Evolutionary conservation across 2,888 invertebrate species (phyloP).

Genomic region (Neria commutata): DNA sequence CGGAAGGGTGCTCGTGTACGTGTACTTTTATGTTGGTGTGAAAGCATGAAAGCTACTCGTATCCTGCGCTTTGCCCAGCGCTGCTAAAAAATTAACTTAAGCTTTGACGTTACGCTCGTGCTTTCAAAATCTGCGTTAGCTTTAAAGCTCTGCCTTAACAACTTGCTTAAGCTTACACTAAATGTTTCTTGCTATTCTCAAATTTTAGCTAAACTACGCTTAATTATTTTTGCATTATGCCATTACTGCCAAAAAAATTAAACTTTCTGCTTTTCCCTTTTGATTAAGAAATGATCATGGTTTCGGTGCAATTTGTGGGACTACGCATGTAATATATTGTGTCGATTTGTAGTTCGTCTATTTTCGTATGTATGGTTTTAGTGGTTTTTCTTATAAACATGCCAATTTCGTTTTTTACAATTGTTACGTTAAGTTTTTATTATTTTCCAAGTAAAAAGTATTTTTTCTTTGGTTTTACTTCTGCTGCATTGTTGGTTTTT

Average conservation of each 20-base stretch:
- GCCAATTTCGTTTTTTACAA: neutral
- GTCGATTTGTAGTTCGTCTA: neutral
- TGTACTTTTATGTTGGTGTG: no score
- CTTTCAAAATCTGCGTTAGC: slow-evolving; percentile 2
- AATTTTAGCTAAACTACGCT: neutral
- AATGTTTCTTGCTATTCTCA: neutral
- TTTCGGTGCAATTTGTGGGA: no score
- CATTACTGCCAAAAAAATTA: slow-evolving; percentile 7
- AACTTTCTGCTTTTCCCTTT: neutral
- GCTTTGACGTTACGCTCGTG: no score
- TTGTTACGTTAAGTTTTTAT: slow-evolving; percentile 6
- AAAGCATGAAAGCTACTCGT: no score
- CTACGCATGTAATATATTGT: no score
- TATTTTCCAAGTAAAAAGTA: slow-evolving; percentile 12
- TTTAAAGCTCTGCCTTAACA: neutral
- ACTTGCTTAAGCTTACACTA: neutral
- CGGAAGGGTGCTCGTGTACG: no score
- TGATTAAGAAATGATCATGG: neutral
- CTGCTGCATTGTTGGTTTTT: slow-evolving; percentile 13
- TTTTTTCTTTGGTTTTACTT: slow-evolving; percentile 11
- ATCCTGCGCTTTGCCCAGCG: no score
- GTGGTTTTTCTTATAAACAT: neutral
- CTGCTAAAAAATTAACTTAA: no score
- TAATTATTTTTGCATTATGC: neutral
- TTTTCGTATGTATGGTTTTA: neutral